Base-by-base conservation (phyloP, 2,888 invertebrate species). In the Tetragonula carbonaria region DNA sequence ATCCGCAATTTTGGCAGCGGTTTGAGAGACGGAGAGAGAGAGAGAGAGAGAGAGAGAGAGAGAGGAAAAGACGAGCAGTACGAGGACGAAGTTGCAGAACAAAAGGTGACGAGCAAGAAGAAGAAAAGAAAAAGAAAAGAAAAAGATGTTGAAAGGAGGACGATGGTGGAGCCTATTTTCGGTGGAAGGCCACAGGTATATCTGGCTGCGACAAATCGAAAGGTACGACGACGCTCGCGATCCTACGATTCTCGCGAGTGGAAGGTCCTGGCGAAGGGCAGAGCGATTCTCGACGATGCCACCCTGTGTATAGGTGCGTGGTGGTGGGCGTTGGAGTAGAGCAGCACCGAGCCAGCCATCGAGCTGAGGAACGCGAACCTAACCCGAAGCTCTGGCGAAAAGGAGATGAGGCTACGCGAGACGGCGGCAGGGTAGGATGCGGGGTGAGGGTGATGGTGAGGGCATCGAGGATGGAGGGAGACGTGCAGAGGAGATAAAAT, bases 241-340 rank as follows among this genome's bases (percentile, higher is more conserved):
- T 80, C 82, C 82, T 84, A 45, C 66, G 71, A 82, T 82, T 73
- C 81, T 23, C 50, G 70, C 74, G 63, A 33, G 28, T 33, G 80
- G 84, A 85, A 83, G 84, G 84, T 86, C 84, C 82, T 80, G 85
- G 79, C 66, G 86, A 84, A 81, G 83, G 81, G 85, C 81, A 84
- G 70, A 66, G 66, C 63, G 65, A 23, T 23, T 84, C 84, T 68
- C 82, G 84, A 2, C 75, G 80, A 79, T 84, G 75, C 85, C 88
- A 86, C 83, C 88, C 88, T 85, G 81, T 78, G 72, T 72, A 38
- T 68, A 62, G 63, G 53, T 38, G 57, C 76, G 67, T 14, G 59
- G 67, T 14, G 59, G 81, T 78, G 80, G 83, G 80, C 84, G 85
- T 82, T 59, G 81, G 74, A 63, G 74, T 59, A 80, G 74, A 63